phyloP scores from a whole-genome alignment of 2,888 invertebrate species.

The Temnothorax rugatulus region DNA sequence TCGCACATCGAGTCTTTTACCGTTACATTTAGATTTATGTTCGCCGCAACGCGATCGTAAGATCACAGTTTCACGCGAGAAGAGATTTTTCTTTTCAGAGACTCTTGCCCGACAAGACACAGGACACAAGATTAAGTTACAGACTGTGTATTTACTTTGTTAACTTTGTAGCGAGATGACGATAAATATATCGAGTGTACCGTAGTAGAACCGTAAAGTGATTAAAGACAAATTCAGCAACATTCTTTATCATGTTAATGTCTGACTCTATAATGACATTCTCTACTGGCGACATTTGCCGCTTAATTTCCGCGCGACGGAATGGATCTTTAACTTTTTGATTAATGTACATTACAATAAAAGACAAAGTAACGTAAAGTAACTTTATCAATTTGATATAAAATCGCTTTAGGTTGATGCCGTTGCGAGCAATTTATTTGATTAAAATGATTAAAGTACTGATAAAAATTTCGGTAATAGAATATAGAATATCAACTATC shows the following conservation, averaged over 20 bases:
- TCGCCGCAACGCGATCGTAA: constrained; percentile 54
- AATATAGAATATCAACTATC: constrained; percentile 11
- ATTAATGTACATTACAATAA: not conserved
- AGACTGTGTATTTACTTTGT: constrained; percentile 5
- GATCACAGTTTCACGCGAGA: constrained; percentile 19
- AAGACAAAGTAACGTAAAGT: not conserved
- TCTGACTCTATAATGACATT: constrained; percentile 1
- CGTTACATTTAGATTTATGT: constrained; percentile 56
- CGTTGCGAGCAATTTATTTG: not conserved
- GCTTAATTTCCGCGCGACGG: not conserved
- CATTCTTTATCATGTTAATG: not conserved
- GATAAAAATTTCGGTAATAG: not conserved
- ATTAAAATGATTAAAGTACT: not conserved
- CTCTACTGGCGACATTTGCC: not conserved
- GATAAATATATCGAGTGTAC: constrained; percentile 13
- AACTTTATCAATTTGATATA: not conserved
- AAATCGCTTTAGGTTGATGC: not conserved
- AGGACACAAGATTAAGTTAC: constrained; percentile 36
- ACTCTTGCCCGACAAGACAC: not conserved
- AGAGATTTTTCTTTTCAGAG: constrained; percentile 12
- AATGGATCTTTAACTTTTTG: not conserved
- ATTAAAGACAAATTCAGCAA: not conserved
- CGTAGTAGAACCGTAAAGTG: too few species aligned
- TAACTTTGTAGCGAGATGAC: not conserved
- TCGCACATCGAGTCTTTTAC: constrained; percentile 35